phyloP scores from a whole-genome alignment of 2,113 vertebrate species.

The Python bivittatus region DNA sequence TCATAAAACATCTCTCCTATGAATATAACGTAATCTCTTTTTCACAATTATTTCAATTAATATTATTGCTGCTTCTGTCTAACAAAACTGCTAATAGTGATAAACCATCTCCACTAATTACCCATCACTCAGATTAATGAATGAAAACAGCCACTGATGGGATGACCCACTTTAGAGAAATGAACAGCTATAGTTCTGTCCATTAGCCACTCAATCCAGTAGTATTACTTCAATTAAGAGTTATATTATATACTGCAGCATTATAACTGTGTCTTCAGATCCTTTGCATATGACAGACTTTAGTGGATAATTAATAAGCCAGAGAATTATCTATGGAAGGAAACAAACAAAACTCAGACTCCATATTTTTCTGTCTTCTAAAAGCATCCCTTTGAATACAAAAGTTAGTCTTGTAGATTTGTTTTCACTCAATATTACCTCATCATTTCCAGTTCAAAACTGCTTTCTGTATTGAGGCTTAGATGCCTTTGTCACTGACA shows the following conservation, averaged over 20 bases:
- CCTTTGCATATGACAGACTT: constrained; percentile 34
- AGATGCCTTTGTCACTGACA: constrained; percentile 61
- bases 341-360: constrained; percentile 60
- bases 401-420: constrained; percentile 74
- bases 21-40: constrained; percentile 37
- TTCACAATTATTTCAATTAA: constrained; percentile 48
- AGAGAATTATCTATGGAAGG: constrained; percentile 53
- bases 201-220: constrained; percentile 41
- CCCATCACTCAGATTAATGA: constrained; percentile 7
- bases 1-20: constrained; percentile 40
- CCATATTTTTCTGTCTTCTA: constrained; percentile 42
- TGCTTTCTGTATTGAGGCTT: constrained; percentile 48
- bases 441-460: constrained; percentile 40
- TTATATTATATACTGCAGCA: constrained; percentile 31
- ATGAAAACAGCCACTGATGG: constrained; percentile 31
- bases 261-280: constrained; percentile 33
- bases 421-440: constrained; percentile 70
- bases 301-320: constrained; percentile 33
- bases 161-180: constrained; percentile 42
- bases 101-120: constrained; percentile 37
- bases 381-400: constrained; percentile 71
- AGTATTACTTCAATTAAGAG: constrained; percentile 46
- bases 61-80: constrained; percentile 31
- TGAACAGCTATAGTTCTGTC: constrained; percentile 47
- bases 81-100: constrained; percentile 35